A percentile compares a stretch with the other conserved stretches of the same genome.
phyloP scores from a whole-genome alignment of 2,888 invertebrate species.

The Lasioglossum lativentre region DNA sequence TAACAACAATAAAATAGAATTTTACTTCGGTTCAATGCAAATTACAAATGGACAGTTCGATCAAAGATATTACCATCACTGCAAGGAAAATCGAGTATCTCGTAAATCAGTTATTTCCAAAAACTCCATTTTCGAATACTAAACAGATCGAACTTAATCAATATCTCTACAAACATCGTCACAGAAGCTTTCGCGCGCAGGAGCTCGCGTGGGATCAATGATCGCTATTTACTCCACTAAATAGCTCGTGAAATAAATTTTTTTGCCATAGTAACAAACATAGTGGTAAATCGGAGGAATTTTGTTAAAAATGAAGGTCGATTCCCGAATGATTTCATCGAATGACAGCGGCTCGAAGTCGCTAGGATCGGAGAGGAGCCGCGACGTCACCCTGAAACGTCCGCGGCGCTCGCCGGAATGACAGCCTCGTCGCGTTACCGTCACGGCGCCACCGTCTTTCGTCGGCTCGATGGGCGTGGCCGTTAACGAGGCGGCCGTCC shows the following conservation, averaged over 20 bases:
- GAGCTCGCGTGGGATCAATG: background rate
- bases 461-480: constrained; percentile 54
- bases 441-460: constrained; percentile 80
- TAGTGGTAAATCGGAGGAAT: background rate
- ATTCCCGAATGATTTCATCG: background rate
- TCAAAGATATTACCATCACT: background rate
- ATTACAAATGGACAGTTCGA: no score
- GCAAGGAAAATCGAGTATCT: background rate
- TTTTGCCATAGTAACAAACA: background rate
- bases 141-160: background rate
- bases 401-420: constrained; percentile 80
- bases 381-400: constrained; percentile 46
- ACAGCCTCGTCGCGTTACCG: constrained; percentile 75
- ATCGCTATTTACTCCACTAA: no score
- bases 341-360: constrained; percentile 18
- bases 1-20: no score
- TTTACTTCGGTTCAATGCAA: no score
- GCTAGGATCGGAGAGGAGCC: constrained; percentile 29
- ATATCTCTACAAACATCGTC: background rate
- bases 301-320: background rate
- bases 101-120: no score
- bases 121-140: background rate
- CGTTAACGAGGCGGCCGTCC: constrained; percentile 54
- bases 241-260: background rate
- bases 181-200: background rate